Base-by-base conservation (phyloP, 35 echinoderm and acorn worm genomes). In the Apostichopus californicus region DNA sequence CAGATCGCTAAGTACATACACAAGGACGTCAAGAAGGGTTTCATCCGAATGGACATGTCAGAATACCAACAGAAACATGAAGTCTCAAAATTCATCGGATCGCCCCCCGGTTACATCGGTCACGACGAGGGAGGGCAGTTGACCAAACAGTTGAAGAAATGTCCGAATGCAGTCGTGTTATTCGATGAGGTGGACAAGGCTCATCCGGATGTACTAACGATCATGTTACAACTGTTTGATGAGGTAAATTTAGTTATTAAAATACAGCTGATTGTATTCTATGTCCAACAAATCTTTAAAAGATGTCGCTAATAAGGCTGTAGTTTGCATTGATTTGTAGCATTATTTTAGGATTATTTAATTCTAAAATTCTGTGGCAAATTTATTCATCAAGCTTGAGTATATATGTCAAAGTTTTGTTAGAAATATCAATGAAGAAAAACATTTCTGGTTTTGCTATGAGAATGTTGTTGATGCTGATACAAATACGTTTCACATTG, bases 121-220 rank as follows among this genome's bases (percentile, higher is more conserved):
- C 97, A 99, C 52, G 95, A 96, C 22, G 93, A 99, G 60, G 97
- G 95, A 0, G 97, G 97, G 71, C 97, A 99, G 73, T 90, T 99
- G 75, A 99, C 97, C 90, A 99, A 96, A 91, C 95, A 95, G 70
- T 87, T 99, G 34, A 99, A 95, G 84, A 91, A 96, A 57, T 95
- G 89, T 87, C 95, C 95, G 1, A 96, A 94, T 89, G 97, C 97
- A 18, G 97, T 99, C 7, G 97, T 96, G 18, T 56, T 96, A 46
- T 98, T 99, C 95, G 97, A 99, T 90, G 97, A 99, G 68, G 97
- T 99, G 56, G 97, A 99, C 93, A 99, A 99, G 89, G 97, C 97
- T 4, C 97, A 99, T 90, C 97, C 95, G 23, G 97, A 99, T 92
- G 95, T 99, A 55, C 84, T 99, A 91, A 99, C 97, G 5, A 96